These are phyloP conservation scores for Manacus vitellinus DNA, from an alignment of 2,113 vertebrate genomes.

Conservation along the genomic window DNA sequence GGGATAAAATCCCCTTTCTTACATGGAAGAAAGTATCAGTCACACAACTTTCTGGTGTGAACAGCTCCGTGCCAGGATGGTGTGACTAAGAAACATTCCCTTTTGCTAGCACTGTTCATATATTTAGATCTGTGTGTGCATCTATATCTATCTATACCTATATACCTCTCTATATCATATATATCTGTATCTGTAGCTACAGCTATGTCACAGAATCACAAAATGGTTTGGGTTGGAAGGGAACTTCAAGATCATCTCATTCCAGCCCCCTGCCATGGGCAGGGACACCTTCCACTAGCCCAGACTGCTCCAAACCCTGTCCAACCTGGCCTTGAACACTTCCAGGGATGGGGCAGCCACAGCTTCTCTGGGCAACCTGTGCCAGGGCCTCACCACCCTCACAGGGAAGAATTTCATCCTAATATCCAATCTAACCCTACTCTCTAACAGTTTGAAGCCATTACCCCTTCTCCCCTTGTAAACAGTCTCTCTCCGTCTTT, in stretches of 20 bases:
- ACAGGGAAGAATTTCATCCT: neutral
- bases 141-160: neutral
- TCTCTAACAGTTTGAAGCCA: neutral
- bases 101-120: neutral
- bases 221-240: neutral
- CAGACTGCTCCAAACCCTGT: accelerated
- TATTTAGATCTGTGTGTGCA: neutral
- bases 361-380: neutral
- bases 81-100: neutral
- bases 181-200: neutral
- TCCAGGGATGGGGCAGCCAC: neutral
- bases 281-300: neutral
- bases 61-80: neutral
- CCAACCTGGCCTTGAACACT: accelerated
- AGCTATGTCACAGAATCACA: neutral
- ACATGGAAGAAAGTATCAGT: neutral
- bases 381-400: neutral
- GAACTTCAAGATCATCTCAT: neutral
- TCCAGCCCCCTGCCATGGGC: neutral
- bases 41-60: neutral
- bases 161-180: no score
- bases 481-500: neutral
- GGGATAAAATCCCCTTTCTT: neutral
- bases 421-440: neutral
- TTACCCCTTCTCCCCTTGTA: accelerated